phyloP scores from a whole-genome alignment of 2,797 vertebrate genomes.

The Anisognathus igniventris region DNA sequence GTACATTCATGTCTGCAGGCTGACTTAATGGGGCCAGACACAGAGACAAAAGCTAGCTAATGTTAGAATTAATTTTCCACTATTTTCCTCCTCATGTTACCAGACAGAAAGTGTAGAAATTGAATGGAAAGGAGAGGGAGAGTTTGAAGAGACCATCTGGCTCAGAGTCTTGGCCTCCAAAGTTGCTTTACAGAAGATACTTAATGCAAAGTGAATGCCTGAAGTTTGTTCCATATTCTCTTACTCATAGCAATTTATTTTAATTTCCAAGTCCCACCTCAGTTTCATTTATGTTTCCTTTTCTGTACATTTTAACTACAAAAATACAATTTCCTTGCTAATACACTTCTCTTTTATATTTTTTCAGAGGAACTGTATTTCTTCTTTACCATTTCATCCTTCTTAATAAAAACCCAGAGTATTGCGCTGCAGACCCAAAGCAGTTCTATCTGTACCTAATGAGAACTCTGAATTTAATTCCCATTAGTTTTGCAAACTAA shows the following conservation, averaged over 20 bases:
- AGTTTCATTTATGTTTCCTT: not conserved
- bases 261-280: not conserved
- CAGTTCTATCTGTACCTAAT: not conserved
- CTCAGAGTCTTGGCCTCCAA: conserved; percentile 1
- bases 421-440: not conserved
- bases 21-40: conserved; percentile 42
- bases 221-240: not conserved
- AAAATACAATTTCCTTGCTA: not conserved
- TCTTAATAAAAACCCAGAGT: not conserved
- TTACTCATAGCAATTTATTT: not conserved
- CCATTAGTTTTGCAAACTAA: not conserved
- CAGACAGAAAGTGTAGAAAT: not conserved
- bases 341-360: not conserved
- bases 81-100: not conserved
- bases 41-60: conserved; percentile 21
- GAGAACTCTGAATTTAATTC: not conserved
- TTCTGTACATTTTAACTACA: not conserved
- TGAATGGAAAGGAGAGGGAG: not conserved
- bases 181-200: not conserved
- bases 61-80: conserved; percentile 43
- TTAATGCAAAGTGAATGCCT: not conserved
- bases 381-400: not conserved
- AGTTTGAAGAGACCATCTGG: conserved; percentile 13
- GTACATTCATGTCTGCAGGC: not conserved
- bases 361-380: not conserved